Base-by-base conservation (phyloP, 2,113 vertebrate species). In the Melanerpes formicivorus region DNA sequence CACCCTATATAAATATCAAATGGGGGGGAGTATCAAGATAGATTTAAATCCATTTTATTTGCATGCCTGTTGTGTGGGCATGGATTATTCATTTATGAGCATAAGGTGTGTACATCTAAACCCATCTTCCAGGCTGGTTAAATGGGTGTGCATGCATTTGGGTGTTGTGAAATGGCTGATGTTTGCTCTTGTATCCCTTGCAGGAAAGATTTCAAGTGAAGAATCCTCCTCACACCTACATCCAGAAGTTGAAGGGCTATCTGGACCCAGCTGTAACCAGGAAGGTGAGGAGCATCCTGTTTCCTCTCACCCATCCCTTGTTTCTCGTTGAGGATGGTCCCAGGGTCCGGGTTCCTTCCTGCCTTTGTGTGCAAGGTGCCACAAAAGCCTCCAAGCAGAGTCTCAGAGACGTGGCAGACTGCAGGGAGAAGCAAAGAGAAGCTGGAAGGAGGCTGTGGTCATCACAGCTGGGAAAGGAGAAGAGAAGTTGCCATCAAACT, bases 161-260 rank as follows among this genome's bases (percentile, higher is more conserved):
- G 27, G 10, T n/a, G 32, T 89, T 71, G 4, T 16, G 21, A 18
- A 65, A 54, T 44, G 37, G 30, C 76, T 93, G 84, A 93, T 72
- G 52, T 79, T 94, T 75, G 4, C 40, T 94, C 74, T 92, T 42
- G 17, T 84, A 6, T 91, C 96, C 79, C 63, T 73, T 92, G 54
- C 97, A 99, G 99, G 99, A 99, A 93, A 97, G 99, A 22, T 99
- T 99, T 97, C 99, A 99, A 95, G 99, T 99, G 97, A 99, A 99
- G 97, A 99, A 99, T 91, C 99, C 99, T 63, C 99, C 99, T 6
- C 99, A 99, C 84, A 99, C 99, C 0, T 99, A 99, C 87, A 99
- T 99, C 96, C 99, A 99, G 93, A 99, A 99, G 96, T 81, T 99
- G 94, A 98, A 98, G 97, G 98, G 99, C 91, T 99, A 99, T 97